Conservation (phyloP, 2,113 vertebrate species). For the Phoenicopterus ruber region DNA sequence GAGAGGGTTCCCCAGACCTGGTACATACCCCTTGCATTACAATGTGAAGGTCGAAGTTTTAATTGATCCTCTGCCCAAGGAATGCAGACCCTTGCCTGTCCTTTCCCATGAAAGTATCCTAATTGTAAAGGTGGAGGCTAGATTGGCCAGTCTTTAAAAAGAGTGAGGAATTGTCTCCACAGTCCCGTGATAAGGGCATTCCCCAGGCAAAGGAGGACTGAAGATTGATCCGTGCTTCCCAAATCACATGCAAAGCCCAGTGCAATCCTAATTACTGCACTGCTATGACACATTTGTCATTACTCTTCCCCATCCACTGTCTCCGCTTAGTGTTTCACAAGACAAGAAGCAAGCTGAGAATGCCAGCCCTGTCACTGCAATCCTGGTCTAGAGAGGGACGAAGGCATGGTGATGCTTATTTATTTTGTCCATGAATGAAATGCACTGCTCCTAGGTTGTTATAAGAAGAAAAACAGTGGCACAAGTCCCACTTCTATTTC, state of each 20-base stretch:
- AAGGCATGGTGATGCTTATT: not conserved
- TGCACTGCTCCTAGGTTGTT: not conserved
- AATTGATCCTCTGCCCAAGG: not conserved
- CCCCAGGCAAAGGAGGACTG: not conserved
- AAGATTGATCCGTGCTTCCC: not conserved
- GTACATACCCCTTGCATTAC: not conserved
- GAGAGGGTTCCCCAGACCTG: not conserved
- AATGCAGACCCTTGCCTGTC: not conserved
- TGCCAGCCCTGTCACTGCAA: conserved; percentile 15
- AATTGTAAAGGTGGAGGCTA: not conserved
- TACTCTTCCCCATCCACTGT: not conserved
- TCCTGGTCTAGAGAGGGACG: not conserved
- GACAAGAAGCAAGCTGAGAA: conserved; percentile 19
- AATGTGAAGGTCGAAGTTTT: not conserved
- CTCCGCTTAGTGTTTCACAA: not conserved
- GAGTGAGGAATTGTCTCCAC: not conserved
- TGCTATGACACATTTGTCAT: conserved; percentile 23
- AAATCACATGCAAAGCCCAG: not conserved
- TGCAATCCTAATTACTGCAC: conserved; percentile 23
- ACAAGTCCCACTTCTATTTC: not conserved
- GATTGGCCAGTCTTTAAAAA: not conserved
- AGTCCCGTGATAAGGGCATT: not conserved
- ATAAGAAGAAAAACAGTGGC: not conserved
- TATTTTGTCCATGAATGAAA: not conserved
- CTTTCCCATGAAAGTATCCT: not conserved